Percentiles rank a stretch among this genome's conserved stretches.
These are phyloP conservation scores for Rhingia rostrata DNA, from an alignment of 2,888 invertebrate genomes.

Conservation along the genomic window DNA sequence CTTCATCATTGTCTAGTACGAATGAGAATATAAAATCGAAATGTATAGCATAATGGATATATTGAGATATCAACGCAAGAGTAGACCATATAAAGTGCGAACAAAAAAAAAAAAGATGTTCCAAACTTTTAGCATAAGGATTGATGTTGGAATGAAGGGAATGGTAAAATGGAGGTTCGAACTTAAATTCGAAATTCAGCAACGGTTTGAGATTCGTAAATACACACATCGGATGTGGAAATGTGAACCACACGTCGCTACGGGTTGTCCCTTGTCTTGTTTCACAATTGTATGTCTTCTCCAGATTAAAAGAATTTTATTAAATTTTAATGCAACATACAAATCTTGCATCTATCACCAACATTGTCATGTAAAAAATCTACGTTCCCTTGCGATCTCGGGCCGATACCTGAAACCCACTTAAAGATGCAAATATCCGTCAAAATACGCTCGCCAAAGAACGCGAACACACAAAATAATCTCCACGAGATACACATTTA, in stretches of 20 bases:
- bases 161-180: background rate
- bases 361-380: background rate
- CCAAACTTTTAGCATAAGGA: no score
- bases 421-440: constrained; percentile 11
- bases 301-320: no score
- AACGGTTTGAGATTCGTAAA: constrained; percentile 27
- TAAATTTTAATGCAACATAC: no score
- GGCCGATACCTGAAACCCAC: background rate
- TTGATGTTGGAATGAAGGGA: background rate
- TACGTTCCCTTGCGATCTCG: background rate
- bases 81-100: background rate
- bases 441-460: background rate
- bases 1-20: constrained; percentile 25
- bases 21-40: constrained; percentile 43
- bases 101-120: background rate
- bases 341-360: no score
- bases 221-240: constrained; percentile 58
- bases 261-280: no score
- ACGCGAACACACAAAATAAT: constrained; percentile 21
- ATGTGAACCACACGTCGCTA: constrained; percentile 64
- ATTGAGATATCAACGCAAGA: constrained; percentile 40
- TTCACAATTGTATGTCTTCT: no score
- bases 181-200: constrained; percentile 51
- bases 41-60: constrained; percentile 62
- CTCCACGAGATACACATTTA: constrained; percentile 25